phyloP scores from a whole-genome alignment of 1,140 invertebrate species.

The Thaumetopoea pityocampa region DNA sequence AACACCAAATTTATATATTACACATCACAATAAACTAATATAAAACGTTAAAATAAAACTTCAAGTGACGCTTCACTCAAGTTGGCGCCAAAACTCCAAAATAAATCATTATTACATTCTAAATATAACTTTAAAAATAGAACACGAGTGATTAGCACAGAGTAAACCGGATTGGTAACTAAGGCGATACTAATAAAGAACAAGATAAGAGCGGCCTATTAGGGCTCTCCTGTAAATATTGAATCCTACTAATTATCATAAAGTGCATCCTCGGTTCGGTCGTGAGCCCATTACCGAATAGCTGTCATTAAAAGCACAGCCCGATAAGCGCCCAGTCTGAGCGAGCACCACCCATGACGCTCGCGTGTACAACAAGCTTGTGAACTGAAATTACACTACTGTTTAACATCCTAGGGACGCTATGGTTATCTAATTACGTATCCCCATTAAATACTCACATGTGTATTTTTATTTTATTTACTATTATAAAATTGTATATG shows the following conservation, averaged over 20 bases:
- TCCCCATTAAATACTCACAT: conserved; percentile 40
- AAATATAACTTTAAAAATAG: conserved; percentile 37
- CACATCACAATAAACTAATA: too few species aligned
- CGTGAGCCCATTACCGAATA: conserved; percentile 60
- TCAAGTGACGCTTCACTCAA: too few species aligned
- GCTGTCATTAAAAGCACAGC: conserved; percentile 56
- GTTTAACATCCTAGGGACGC: conserved; percentile 44
- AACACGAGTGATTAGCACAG: conserved; percentile 41
- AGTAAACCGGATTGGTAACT: conserved; percentile 40
- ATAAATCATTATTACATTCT: conserved; percentile 29
- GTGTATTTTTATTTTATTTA: too few species aligned
- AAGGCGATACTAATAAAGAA: conserved; percentile 58
- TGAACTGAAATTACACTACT: conserved; percentile 48
- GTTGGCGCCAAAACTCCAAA: too few species aligned
- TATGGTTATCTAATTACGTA: conserved; percentile 47
- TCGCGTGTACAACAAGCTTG: conserved; percentile 24
- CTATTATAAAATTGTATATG: too few species aligned
- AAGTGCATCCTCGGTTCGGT: conserved; percentile 50
- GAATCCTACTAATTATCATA: conserved; percentile 68
- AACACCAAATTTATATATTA: too few species aligned
- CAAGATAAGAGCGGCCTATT: conserved; percentile 55
- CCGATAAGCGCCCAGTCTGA: conserved; percentile 38
- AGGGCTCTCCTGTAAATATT: conserved; percentile 61
- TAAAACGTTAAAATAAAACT: too few species aligned
- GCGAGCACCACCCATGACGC: conserved; percentile 54